Evolutionary conservation across 2,113 vertebrate genomes (phyloP).

Genomic region (Ailuropoda melanoleuca): DNA sequence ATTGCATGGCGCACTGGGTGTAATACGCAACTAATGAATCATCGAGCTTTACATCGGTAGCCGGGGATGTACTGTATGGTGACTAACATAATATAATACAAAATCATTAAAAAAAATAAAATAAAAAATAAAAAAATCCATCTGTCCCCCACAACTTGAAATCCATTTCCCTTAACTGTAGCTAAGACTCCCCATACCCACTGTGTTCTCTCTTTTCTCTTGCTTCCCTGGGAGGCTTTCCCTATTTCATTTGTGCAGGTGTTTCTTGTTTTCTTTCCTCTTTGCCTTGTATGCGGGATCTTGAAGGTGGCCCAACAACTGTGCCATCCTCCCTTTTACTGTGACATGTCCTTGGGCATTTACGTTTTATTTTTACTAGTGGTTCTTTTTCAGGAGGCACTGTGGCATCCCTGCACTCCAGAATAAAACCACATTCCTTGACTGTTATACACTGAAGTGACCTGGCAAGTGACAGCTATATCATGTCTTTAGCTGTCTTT

Average conservation of each 20-base stretch:
- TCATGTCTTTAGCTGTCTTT: background rate
- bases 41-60: no score
- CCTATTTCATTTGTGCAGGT: background rate
- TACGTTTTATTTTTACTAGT: conserved; percentile 19
- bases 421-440: background rate
- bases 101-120: no score
- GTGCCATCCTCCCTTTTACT: background rate
- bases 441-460: background rate
- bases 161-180: background rate
- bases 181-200: background rate
- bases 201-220: background rate
- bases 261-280: background rate
- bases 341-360: background rate
- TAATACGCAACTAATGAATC: no score
- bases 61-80: no score
- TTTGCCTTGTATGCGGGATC: background rate
- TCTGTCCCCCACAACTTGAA: background rate
- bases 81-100: no score
- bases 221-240: background rate
- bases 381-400: background rate
- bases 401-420: background rate
- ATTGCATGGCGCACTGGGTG: no score
- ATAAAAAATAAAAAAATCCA: background rate
- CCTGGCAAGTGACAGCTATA: background rate
- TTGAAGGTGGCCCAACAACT: background rate